Evolutionary conservation across 2,113 vertebrate genomes (phyloP).

Genomic region (Gasterosteus nipponicus): DNA sequence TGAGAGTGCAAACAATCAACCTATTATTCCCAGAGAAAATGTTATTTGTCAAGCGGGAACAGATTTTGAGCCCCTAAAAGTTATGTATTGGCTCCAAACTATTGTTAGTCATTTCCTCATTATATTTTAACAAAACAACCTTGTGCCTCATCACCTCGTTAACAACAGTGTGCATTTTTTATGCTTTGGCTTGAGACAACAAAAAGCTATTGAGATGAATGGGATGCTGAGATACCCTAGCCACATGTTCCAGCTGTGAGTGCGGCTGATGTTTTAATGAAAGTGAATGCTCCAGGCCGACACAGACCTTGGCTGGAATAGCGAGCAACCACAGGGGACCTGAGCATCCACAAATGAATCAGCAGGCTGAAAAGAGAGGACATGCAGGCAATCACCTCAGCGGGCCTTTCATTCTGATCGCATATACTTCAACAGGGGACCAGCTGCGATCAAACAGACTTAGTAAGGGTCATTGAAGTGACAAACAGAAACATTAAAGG

Average conservation of each 20-base stretch:
- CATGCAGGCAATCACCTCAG: conserved; percentile 37
- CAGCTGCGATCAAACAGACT: conserved; percentile 42
- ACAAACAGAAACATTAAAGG: conserved; percentile 35
- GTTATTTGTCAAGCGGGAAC: conserved; percentile 58
- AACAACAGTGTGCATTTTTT: conserved; percentile 39
- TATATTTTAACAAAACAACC: conserved; percentile 59
- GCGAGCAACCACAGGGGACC: conserved; percentile 42
- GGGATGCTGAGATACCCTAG: conserved; percentile 32
- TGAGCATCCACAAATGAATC: conserved; percentile 46
- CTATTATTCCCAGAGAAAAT: conserved; percentile 65
- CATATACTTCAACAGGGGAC: conserved; percentile 42
- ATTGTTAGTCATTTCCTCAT: conserved; percentile 67
- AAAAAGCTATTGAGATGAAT: conserved; percentile 47
- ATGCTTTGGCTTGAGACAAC: conserved; percentile 43
- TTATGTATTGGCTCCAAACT: conserved; percentile 53
- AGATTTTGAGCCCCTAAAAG: conserved; percentile 47
- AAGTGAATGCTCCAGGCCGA: conserved; percentile 29
- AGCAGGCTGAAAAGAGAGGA: conserved; percentile 41
- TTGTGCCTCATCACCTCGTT: conserved; percentile 52
- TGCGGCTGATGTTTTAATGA: conserved; percentile 56
- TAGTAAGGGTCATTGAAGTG: conserved; percentile 31
- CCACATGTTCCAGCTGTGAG: conserved; percentile 45
- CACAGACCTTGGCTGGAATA: conserved; percentile 25
- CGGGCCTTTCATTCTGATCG: conserved; percentile 31
- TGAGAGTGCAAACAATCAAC: conserved; percentile 55